phyloP scores from a whole-genome alignment of 1,140 invertebrate genomes.

The Paraescarpia echinospica region DNA sequence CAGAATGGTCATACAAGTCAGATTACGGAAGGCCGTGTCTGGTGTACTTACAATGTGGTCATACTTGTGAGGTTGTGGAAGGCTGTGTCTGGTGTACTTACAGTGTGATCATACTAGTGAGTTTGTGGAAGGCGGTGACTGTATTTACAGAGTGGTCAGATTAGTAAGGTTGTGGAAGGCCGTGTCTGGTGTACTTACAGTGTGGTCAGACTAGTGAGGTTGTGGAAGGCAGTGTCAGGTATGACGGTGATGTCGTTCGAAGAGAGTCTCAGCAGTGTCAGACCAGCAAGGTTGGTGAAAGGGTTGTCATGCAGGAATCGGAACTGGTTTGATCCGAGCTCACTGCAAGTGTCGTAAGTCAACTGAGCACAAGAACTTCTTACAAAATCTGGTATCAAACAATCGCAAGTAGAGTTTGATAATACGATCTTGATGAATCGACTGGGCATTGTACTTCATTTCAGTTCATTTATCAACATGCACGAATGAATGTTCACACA shows the following conservation, averaged over 20 bases:
- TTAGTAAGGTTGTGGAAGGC: constrained; percentile 39
- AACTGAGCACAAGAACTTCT: neutral
- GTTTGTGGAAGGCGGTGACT: constrained; percentile 36
- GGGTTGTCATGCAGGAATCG: constrained; percentile 41
- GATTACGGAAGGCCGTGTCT: too few species aligned
- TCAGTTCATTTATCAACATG: too few species aligned
- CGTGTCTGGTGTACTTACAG: constrained; percentile 42
- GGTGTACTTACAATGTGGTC: constrained; percentile 36
- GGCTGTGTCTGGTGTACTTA: constrained; percentile 40
- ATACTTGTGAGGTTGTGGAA: constrained; percentile 37
- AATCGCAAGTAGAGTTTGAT: neutral
- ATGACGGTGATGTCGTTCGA: constrained; percentile 41
- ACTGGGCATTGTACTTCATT: too few species aligned
- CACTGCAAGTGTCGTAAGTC: constrained; percentile 33
- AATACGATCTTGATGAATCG: neutral
- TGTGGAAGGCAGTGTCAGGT: constrained; percentile 38
- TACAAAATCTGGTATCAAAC: neutral
- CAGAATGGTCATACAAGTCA: too few species aligned
- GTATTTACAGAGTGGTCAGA: constrained; percentile 39
- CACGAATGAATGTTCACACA: too few species aligned
- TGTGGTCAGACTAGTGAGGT: constrained; percentile 34
- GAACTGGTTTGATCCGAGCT: constrained; percentile 37
- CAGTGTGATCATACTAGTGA: constrained; percentile 32
- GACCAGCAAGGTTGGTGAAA: constrained; percentile 36
- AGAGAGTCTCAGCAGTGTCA: constrained; percentile 32